phyloP scores from a whole-genome alignment of 2,113 vertebrate genomes.

The Ptyas mucosa region DNA sequence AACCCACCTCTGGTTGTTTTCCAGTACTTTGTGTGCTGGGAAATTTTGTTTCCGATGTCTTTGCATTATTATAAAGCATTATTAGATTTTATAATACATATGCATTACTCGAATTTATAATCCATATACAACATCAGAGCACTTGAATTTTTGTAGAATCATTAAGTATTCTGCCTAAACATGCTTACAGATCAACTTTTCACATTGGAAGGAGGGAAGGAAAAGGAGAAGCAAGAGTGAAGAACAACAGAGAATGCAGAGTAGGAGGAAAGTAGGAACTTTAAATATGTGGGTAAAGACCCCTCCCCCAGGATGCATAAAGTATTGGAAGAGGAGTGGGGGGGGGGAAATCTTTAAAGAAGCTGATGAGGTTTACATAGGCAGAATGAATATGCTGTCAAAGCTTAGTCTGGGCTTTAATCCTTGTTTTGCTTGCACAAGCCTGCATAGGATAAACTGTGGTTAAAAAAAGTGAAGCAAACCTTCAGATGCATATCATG shows the following conservation, averaged over 20 bases:
- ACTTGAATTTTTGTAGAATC: not conserved
- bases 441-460: not conserved
- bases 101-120: not conserved
- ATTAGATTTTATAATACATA: not conserved
- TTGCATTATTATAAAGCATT: not conserved
- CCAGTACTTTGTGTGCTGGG: not conserved
- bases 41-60: not conserved
- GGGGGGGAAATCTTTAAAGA: not conserved
- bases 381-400: not conserved
- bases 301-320: not conserved
- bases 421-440: not conserved
- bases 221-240: not conserved
- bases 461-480: not conserved
- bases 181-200: not conserved
- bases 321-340: not conserved
- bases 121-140: not conserved
- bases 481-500: not conserved
- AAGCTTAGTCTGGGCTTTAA: not conserved
- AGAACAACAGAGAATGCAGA: not conserved
- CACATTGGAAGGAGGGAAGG: not conserved
- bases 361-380: not conserved
- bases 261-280: not conserved
- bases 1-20: too few species aligned
- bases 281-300: not conserved
- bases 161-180: not conserved